A percentile compares a stretch with the other conserved stretches of the same genome.
Evolutionary conservation across 2,113 vertebrate genomes (phyloP).

Genomic region (Progne subis): DNA sequence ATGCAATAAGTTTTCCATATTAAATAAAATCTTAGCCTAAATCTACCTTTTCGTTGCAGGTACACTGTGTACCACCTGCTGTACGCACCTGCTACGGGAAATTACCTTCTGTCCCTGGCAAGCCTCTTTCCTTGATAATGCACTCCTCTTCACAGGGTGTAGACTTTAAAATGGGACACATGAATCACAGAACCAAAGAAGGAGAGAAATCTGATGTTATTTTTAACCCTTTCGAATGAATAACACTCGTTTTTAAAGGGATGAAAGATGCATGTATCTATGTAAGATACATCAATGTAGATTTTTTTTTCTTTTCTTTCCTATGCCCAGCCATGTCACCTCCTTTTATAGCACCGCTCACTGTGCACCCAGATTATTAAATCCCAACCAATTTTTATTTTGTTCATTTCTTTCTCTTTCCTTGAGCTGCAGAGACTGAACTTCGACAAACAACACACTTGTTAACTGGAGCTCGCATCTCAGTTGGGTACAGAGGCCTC

Average conservation of each 20-base stretch:
- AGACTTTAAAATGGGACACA: conserved; percentile 50
- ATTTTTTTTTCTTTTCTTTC: background rate
- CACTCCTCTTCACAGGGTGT: conserved; percentile 43
- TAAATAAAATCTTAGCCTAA: conserved; percentile 82
- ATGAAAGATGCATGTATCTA: background rate
- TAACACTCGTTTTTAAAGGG: background rate
- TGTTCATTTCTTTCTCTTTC: background rate
- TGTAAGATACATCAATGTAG: background rate
- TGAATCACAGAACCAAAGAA: conserved; percentile 32
- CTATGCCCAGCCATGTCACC: fast-evolving
- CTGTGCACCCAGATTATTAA: background rate
- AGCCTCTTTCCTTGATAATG: conserved; percentile 61
- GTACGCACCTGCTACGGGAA: conserved; percentile 78
- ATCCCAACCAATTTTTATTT: background rate
- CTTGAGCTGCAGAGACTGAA: background rate
- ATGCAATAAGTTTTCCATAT: conserved; percentile 80
- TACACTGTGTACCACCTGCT: conserved; percentile 82
- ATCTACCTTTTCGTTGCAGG: conserved; percentile 79
- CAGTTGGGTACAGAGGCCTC: background rate
- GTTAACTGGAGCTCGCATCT: background rate
- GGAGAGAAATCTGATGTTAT: conserved; percentile 1
- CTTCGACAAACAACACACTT: background rate
- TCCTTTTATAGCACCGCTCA: background rate
- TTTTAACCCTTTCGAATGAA: conserved; percentile 24
- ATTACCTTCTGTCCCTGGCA: conserved; percentile 77